Evolutionary conservation across 2,888 invertebrate species (phyloP), one percentile per base, ranked within the genome.

Genomic region (Drosophila mimetica): DNA sequence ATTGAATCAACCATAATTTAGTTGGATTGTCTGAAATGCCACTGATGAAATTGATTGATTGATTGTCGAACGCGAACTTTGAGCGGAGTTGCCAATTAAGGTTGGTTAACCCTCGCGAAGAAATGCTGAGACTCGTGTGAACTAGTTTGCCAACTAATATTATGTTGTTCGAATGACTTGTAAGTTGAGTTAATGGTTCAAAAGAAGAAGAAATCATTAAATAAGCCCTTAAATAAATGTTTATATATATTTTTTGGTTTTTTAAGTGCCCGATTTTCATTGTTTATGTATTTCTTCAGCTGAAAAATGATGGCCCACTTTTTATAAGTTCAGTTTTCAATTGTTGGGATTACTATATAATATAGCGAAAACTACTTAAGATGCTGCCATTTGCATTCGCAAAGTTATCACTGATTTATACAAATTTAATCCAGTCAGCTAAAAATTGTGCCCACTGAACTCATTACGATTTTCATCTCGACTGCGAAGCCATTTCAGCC

Each of bases 31-130:
- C 25, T 69, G 53, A 57, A 44, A 41, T 52, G 46, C 22, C 39
- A 48, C 50, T 73, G 57, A 58, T 47, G 77, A 71, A 79, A 79
- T 71, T 63, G 63, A 61, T 71, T 79, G 63, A 74, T 79, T 76
- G 76, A 79, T 71, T 66, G 66, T 65, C 65, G 57, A 63, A 50
- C 60, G 64, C 60, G 67, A 71, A 69, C 64, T 74, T 44, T 52
- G 52, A 69, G 53, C 20, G 51, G 36, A 51, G 66, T 16, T 42
- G 51, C n/a, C 66, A 64, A 64, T 64, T 64, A 66, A 64, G 14
- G 42, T 64, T 64, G 66, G 65, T 65, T 51, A 64, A 64, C 66
- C 64, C 66, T 63, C 59, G 22, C 18, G 11, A 30, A 32, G 18
- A 46, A 59, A 30, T 13, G 16, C n/a, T 20, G n/a, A 30, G 42